Percentiles rank a stretch among this genome's conserved stretches.
Conservation (phyloP, 2,797 vertebrate species). For the Perodicticus potto region DNA sequence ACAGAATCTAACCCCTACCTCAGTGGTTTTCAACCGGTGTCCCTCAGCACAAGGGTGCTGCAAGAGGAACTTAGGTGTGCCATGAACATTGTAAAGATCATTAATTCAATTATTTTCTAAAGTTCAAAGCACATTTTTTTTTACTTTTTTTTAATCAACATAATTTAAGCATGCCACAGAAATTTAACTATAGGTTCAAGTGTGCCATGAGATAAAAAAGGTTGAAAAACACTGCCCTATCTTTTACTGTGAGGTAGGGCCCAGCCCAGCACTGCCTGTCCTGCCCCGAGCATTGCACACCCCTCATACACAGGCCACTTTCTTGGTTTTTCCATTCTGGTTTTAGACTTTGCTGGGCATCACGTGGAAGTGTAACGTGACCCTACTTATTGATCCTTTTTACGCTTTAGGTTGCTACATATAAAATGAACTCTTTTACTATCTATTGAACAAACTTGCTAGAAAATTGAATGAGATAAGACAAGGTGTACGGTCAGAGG, state of each 20-base stretch:
- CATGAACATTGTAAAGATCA: no score
- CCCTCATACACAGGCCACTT: rapidly evolving
- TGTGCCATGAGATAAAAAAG: no score
- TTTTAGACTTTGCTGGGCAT: neutral
- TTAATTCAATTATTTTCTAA: no score
- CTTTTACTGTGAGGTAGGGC: rapidly evolving
- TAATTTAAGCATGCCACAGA: no score
- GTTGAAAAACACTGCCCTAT: no score
- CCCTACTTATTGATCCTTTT: neutral
- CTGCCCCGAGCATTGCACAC: rapidly evolving
- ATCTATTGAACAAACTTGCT: neutral
- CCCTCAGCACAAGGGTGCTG: no score
- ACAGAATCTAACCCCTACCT: neutral
- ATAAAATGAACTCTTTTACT: neutral
- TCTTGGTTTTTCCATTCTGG: rapidly evolving
- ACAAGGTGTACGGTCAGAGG: neutral
- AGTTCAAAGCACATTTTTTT: no score
- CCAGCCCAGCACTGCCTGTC: neutral
- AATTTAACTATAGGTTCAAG: no score
- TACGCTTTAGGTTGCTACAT: neutral
- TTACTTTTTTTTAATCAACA: no score
- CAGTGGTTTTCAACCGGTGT: no score
- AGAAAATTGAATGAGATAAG: neutral
- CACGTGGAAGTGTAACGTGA: rapidly evolving
- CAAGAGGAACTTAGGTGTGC: no score